Evolutionary conservation across 2,113 vertebrate genomes (phyloP), one percentile per base, ranked within the genome.

Genomic region (Xiphophorus hellerii): DNA sequence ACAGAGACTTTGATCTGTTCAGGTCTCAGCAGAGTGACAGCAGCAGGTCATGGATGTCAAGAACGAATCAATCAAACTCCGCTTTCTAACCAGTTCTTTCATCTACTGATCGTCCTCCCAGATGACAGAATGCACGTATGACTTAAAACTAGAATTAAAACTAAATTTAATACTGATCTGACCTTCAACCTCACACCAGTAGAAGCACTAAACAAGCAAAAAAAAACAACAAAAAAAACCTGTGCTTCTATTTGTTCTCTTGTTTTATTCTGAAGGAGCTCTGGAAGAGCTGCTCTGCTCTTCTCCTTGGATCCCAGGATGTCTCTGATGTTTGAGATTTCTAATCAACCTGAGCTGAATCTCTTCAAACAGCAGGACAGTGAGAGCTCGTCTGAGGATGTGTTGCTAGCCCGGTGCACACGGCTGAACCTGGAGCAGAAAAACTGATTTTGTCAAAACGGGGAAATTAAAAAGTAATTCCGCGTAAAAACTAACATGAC

Each of bases 201-300:
- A 37, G 35, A 37, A 12, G 9, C 35, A 37, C 35, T 12, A 37
- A 37, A 37, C 35, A 12, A 37, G 2, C 9, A 11, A 33, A 51
- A 14, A 5, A 20, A 14, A 5, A 5, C 20, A 48, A 13, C 14
- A 48, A 48, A 22, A 3, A 29, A n/a, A 73, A 30, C 5, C 35
- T 28, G 12, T 61, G 25, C 33, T 66, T 66, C 64, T 66, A n/a
- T 66, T 37, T 66, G 64, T 27, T 66, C 64, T 66, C 25, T 66
- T 15, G 64, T 13, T 66, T 73, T 33, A 11, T 42, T 60, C 29
- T 31, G 5, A 31, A 51, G 62, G 22, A 64, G 42, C 29, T 27
- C 29, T 33, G 7, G 17, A 37, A 73, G 71, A 44, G 33, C 4
- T 3, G 29, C 10, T 71, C 70, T 29, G 14, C 15, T 48, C 28